phyloP scores from a whole-genome alignment of 1,140 invertebrate genomes.

The Drosophila pseudoananassae region DNA sequence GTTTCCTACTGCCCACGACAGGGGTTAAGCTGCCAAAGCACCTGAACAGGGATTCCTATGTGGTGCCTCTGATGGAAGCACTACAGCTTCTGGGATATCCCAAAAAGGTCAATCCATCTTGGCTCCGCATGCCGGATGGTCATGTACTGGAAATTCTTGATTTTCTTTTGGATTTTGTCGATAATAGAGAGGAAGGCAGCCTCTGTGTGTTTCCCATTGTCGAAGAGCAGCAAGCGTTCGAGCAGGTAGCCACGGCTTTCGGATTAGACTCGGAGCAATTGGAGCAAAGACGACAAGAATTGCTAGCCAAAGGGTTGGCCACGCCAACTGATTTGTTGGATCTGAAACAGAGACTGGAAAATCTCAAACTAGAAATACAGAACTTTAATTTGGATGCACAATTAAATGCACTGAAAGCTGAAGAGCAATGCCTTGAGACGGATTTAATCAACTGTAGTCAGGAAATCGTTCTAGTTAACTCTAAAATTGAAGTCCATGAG shows the following conservation, averaged over 20 bases:
- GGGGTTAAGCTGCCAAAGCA: slow-evolving; percentile 3
- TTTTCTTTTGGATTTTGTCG: slow-evolving; percentile 48
- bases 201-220: slow-evolving; percentile 5
- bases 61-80: slow-evolving; percentile 23
- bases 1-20: slow-evolving; percentile 18
- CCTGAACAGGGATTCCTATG: slow-evolving; percentile 26
- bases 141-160: slow-evolving; percentile 34
- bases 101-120: slow-evolving; percentile 23
- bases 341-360: not conserved
- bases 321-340: not conserved
- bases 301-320: too few species aligned
- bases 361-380: not conserved
- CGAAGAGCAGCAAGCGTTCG: not conserved
- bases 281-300: not conserved
- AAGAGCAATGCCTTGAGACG: slow-evolving; percentile 6
- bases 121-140: slow-evolving; percentile 28
- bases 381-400: not conserved
- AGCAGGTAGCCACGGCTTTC: not conserved
- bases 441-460: not conserved
- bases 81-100: slow-evolving; percentile 41
- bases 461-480: not conserved
- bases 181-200: not conserved
- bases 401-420: not conserved
- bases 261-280: not conserved
- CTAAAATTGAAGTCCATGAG: not conserved